Evolutionary conservation across 2,113 vertebrate species (phyloP).

Genomic region (Salvelinus alpinus): DNA sequence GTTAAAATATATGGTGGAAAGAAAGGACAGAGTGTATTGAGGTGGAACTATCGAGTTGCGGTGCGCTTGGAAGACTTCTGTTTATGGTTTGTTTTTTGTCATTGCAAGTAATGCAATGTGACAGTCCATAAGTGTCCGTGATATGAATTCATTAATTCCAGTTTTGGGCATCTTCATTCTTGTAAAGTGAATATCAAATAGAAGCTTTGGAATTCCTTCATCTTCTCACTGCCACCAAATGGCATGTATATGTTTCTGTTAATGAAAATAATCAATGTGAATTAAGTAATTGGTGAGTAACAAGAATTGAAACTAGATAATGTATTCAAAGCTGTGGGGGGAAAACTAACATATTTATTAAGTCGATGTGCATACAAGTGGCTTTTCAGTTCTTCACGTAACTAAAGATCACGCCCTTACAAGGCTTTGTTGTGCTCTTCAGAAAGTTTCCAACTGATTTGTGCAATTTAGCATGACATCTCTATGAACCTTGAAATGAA

Average conservation of each 20-base stretch:
- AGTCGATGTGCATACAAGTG: no score
- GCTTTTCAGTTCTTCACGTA: no score
- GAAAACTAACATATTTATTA: no score
- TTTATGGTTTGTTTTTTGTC: background rate
- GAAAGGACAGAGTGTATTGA: background rate
- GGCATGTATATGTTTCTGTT: background rate
- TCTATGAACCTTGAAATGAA: no score
- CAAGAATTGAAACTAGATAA: background rate
- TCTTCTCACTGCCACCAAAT: background rate
- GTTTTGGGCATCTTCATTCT: background rate
- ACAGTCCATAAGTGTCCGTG: conserved; percentile 1
- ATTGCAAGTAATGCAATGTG: conserved; percentile 3
- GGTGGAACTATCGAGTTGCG: background rate
- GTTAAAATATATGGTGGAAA: background rate
- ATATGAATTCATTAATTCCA: conserved; percentile 6
- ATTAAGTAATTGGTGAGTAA: conserved; percentile 4
- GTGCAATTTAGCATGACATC: no score
- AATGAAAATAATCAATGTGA: conserved; percentile 4
- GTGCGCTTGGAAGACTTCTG: background rate
- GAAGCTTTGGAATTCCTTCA: no score
- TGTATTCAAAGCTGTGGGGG: no score
- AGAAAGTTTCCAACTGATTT: no score
- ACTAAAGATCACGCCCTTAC: no score
- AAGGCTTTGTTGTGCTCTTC: no score
- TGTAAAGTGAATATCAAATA: background rate